These are phyloP conservation scores for Sarcophaga subvicina DNA, from an alignment of 2,888 invertebrate genomes.

Conservation along the genomic window DNA sequence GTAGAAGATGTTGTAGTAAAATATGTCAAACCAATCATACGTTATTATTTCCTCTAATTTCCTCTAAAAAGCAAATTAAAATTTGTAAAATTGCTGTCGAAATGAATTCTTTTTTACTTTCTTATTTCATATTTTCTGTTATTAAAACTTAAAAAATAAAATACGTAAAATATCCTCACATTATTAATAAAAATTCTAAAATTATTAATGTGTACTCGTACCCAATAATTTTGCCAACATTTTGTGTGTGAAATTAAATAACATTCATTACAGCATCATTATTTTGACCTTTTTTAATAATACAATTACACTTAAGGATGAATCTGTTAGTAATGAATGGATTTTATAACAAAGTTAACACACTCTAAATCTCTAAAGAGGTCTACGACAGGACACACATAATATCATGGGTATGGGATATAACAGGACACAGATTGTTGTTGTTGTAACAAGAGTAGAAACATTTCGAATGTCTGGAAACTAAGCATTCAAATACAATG, in stretches of 20 bases:
- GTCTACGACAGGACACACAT: neutral
- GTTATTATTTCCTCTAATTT: too few species aligned
- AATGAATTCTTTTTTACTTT: too few species aligned
- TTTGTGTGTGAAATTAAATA: constrained; percentile 30
- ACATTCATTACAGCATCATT: constrained; percentile 49
- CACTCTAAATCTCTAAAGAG: constrained; percentile 57
- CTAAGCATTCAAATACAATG: neutral
- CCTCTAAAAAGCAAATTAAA: too few species aligned
- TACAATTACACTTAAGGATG: constrained; percentile 57
- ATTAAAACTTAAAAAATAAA: too few species aligned
- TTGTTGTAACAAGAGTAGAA: neutral
- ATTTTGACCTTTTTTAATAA: constrained; percentile 57
- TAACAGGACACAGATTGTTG: neutral
- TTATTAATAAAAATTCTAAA: too few species aligned
- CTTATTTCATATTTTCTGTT: too few species aligned
- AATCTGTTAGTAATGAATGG: constrained; percentile 48
- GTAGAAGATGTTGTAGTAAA: too few species aligned
- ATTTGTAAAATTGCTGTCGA: too few species aligned
- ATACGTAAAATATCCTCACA: neutral
- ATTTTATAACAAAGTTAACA: constrained; percentile 65
- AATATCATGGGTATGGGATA: neutral
- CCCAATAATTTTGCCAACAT: too few species aligned
- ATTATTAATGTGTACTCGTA: too few species aligned
- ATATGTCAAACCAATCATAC: too few species aligned
- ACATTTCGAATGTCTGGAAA: constrained; percentile 12